Base-by-base conservation (phyloP, 2,888 invertebrate species). In the Apamea crenata region DNA sequence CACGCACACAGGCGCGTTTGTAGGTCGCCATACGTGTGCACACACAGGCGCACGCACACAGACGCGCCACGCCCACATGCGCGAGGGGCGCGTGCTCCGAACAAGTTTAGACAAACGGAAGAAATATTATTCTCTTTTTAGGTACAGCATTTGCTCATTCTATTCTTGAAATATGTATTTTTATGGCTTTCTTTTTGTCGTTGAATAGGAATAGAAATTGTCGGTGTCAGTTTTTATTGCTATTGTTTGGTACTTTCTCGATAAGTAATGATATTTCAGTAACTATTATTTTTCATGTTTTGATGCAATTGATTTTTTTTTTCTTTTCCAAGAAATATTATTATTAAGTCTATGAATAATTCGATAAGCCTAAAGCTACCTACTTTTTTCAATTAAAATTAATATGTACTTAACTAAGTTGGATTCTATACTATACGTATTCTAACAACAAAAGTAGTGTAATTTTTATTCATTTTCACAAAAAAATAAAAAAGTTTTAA, bases 61-160 rank as follows among this genome's bases (percentile, higher is more conserved):
- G 75, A 21, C 83, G 85, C 85, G 63, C 67, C 32, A 88, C 95
- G 90, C 95, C 91, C 94, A 95, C 95, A 93, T 83, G 84, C 88
- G 85, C 85, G 89, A 63, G 82, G 93, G 91, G 95, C 96, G 96
- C 96, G 96, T 95, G 96, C 96, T 94, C 95, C 90, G 95, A 95
- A 96, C 96, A 93, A 96, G 96, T 96, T 96, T 96, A 96, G 96
- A 96, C 96, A 96, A 96, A 96, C 96, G 96, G 96, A 96, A 96
- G 96, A 96, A 96, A 95, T 96, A 95, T 96, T 95, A 95, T 96
- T 95, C 96, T 96, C 95, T 96, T 96, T 96, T 96, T 96, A 95
- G 94, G 94, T 93, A 91, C 92, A 91, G 93, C 94, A 93, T 94
- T 94, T 91, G 93, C 93, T 90, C 90, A 92, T 92, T 93, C 92